Conservation (phyloP, 1,140 invertebrate genomes). For the Heliconius hewitsoni region DNA sequence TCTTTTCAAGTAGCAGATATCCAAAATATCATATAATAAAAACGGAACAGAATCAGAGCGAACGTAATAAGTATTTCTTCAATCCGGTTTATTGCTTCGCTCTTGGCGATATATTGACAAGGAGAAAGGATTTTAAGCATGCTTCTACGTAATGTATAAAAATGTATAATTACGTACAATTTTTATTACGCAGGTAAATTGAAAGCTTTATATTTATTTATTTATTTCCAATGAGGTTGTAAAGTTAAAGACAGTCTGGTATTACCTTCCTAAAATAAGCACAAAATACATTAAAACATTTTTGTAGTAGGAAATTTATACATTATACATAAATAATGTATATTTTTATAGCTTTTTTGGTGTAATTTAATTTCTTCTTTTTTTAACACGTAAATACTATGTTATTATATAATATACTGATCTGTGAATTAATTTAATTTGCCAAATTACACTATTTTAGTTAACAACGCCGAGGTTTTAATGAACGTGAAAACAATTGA, state of each 20-base stretch:
- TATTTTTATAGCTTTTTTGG: too few species aligned
- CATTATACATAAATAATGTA: neutral
- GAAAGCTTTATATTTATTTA: neutral
- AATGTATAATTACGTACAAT: neutral
- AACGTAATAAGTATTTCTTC: conserved; percentile 29
- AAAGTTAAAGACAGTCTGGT: neutral
- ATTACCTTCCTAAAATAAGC: neutral
- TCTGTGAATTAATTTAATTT: too few species aligned
- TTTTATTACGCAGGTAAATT: neutral
- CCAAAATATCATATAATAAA: neutral
- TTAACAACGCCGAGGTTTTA: too few species aligned
- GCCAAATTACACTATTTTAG: too few species aligned
- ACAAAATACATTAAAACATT: neutral
- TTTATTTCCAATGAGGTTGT: neutral
- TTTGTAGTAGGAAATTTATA: neutral
- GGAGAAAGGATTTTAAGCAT: conserved; percentile 33
- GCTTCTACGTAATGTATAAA: neutral
- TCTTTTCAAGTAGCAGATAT: neutral
- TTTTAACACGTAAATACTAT: too few species aligned
- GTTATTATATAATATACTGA: too few species aligned
- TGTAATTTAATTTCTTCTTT: too few species aligned
- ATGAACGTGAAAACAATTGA: too few species aligned
- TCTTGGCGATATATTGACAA: conserved; percentile 33
- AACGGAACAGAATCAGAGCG: conserved; percentile 33
- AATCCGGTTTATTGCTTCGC: conserved; percentile 31